Evolutionary conservation across 2,113 vertebrate genomes (phyloP), one percentile per base, ranked within the genome.

Genomic region (Dasyprocta punctata): DNA sequence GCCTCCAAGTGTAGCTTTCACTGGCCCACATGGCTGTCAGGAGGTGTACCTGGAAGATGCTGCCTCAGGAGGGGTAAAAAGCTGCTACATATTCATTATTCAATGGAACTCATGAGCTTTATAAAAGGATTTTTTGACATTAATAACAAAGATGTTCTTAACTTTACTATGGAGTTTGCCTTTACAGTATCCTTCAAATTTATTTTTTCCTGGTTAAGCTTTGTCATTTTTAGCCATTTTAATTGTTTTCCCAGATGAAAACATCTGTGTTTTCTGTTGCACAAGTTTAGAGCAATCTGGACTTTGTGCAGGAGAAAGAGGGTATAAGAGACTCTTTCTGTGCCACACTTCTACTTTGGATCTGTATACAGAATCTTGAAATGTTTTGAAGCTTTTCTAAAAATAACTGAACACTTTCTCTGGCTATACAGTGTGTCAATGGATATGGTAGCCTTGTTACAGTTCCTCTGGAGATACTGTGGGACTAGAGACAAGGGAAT

Each of bases 91-190:
- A 33, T 92, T 60, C 91, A 19, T 92, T 96, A 52, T 65, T 87
- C 81, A 81, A 56, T 9, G 47, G 97, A 69, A 98, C 97, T 97
- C 97, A 97, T 87, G 38, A 24, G 71, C 82, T 96, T 65, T 78
- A 94, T 91, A 92, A 56, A 56, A 88, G 20, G 89, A 90, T 93
- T 89, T 91, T 91, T 96, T 98, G n/a, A 49, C 65, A 96, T 90
- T 82, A 97, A 92, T 95, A 97, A 95, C 95, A 96, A 95, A 96
- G 49, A 78, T 93, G 44, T 89, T 96, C 41, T 38, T 63, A 96
- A n/a, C 56, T 97, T 98, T 96, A 75, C 60, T 96, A 30, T 52
- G 24, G 22, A 88, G 26, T 87, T 86, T 85, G 71, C 65, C 77
- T 93, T 97, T 92, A 97, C 92, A 95, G 84, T 91, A 61, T 10